Conservation (phyloP, 1,140 invertebrate genomes). For the Hypsibius dujardini region DNA sequence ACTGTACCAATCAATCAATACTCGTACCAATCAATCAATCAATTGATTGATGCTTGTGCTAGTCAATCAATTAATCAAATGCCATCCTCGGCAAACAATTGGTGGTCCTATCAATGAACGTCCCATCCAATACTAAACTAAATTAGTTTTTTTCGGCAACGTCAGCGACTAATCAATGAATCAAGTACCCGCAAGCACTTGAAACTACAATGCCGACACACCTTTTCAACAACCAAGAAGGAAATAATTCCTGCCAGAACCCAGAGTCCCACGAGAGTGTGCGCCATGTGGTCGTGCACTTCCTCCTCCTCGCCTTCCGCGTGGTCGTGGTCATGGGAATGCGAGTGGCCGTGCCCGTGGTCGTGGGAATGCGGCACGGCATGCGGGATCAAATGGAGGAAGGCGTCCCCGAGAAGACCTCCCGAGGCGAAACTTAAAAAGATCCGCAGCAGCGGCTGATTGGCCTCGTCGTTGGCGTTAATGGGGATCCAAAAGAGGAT, state of each 20-base stretch:
- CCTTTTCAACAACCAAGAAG: conserved; percentile 78
- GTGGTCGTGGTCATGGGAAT: conserved; percentile 39
- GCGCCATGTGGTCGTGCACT: conserved; percentile 41
- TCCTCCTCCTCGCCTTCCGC: conserved; percentile 33
- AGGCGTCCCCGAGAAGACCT: conserved; percentile 81
- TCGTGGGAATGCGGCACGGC: conserved; percentile 46
- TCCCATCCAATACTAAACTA: too few species aligned
- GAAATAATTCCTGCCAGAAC: conserved; percentile 73
- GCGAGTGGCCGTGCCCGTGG: conserved; percentile 38
- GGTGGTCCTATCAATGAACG: too few species aligned
- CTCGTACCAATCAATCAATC: too few species aligned
- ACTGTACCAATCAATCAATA: too few species aligned
- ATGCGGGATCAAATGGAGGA: conserved; percentile 88
- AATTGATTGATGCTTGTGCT: too few species aligned
- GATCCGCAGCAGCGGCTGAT: conserved; percentile 65
- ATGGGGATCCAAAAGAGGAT: conserved; percentile 83
- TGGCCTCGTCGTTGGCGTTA: conserved; percentile 56
- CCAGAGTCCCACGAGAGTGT: conserved; percentile 69
- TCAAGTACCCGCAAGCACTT: too few species aligned
- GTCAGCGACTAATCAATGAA: too few species aligned
- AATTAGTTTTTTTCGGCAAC: too few species aligned
- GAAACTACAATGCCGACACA: too few species aligned
- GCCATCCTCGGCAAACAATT: too few species aligned
- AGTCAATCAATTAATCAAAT: too few species aligned
- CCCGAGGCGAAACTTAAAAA: conserved; percentile 83